Evolutionary conservation across 2,113 vertebrate genomes (phyloP), one percentile per base, ranked within the genome.

Genomic region (Entelurus aequoreus): DNA sequence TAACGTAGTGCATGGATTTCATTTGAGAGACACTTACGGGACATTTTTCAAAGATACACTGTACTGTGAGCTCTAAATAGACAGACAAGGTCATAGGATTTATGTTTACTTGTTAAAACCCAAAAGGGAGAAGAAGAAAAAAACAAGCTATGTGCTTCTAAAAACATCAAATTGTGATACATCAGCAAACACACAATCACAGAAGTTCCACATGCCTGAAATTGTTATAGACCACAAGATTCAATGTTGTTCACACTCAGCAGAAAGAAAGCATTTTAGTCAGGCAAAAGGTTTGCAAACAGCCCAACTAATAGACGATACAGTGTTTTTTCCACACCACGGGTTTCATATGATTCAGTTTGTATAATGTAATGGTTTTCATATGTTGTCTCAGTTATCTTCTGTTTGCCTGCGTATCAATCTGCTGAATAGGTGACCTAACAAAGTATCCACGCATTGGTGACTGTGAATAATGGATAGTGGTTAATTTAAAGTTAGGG

Each of bases 131-230:
- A 54, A 42, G 67, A 48, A 38, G 35, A 62, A 54, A 54, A 42
- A 69, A 48, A 38, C 6, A 35, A 37, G 49, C 1, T 6, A 76
- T 74, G 66, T 53, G n/a, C 4, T 61, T 76, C 53, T 54, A 65
- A 72, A 69, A 19, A 46, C 5, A 1, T 47, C 37, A 75, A 78
- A 75, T 59, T 16, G 72, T n/a, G 51, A 75, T 75, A 71, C 63
- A 62, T 75, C 71, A 68, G 47, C 2, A 66, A 72, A 58, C 53
- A 72, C 7, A 49, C 49, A 61, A 72, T 66, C 58, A 53, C 58
- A 55, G 38, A 67, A 47, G 57, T 54, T 57, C 44, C 51, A 68
- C 19, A 52, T 0, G 21, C 36, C 56, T 55, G 51, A 46, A 58
- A 72, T 16, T 79, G 63, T 9, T 75, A 75, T 60, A 59, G 52